Base-by-base conservation (phyloP, 2,888 invertebrate species). In the Ditylenchus weischeri region DNA sequence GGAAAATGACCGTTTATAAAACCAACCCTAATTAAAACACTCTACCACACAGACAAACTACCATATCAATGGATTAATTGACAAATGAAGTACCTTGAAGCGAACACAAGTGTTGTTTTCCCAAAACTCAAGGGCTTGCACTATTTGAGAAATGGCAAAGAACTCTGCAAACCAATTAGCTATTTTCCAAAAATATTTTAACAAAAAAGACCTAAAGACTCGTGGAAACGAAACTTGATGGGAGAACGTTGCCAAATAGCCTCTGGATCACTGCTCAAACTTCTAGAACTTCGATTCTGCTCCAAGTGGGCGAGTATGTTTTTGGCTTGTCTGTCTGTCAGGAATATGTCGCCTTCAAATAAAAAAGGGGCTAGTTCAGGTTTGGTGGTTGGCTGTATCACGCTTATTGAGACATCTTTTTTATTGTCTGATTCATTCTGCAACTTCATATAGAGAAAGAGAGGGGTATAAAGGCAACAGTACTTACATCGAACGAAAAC, bases 151-250 rank as follows among this genome's bases (percentile, higher is more conserved):
- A 61, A 81, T 78, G n/a, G 78, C 75, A 64, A 73, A 78, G 62
- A 78, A 76, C 61, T 75, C 80, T 80, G 72, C 47, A 72, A 69
- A 43, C 18, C 38, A 29, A 49, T 23, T 57, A 15, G 35, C 21
- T 49, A n/a, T 59, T 6, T 18, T 35, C n/a, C 54, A n/a, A 8
- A 10, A 18, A 18, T 54, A 19, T n/a, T 35, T 48, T 62, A 38
- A 13, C 21, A 29, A 48, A 43, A 10, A 15, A 43, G 57, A 77
- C 79, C 76, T 0, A 81, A 68, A 38, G 78, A 78, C 48, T 81
- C 81, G 64, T 81, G 81, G 58, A 81, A 77, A 21, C 77, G 68
- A 62, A 81, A 81, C 62, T 72, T 75, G 50, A 81, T 81, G 6
- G 81, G 80, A 29, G 73, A 61, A 8, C 57, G 49, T 8, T 29